Percentiles rank a stretch among this genome's conserved stretches.
Evolutionary conservation across 2,888 invertebrate genomes (phyloP).

Genomic region (Orchestes rusci): DNA sequence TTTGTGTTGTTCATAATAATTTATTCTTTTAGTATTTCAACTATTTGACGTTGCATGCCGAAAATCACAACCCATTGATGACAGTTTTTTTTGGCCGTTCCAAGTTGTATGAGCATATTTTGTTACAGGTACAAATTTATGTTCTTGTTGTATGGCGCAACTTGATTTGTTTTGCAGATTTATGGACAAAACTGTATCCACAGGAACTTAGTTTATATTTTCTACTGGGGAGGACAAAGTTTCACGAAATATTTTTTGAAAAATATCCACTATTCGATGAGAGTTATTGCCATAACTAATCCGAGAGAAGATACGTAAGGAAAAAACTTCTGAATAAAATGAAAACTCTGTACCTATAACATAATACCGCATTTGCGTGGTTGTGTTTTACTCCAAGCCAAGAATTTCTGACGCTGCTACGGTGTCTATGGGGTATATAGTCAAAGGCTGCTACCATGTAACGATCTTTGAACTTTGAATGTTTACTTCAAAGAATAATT

Average conservation of each 20-base stretch:
- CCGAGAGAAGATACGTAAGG: slow-evolving; percentile 54
- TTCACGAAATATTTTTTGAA: slow-evolving; percentile 46
- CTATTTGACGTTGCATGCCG: slow-evolving; percentile 46
- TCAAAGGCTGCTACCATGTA: too few species aligned
- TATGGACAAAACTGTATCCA: slow-evolving; percentile 51
- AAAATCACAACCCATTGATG: slow-evolving; percentile 46
- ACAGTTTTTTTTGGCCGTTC: slow-evolving; percentile 52
- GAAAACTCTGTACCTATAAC: too few species aligned
- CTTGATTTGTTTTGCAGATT: slow-evolving; percentile 36
- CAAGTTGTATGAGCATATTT: slow-evolving; percentile 49
- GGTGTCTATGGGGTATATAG: too few species aligned
- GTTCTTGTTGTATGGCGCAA: too few species aligned
- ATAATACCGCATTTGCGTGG: too few species aligned
- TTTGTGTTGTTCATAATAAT: neutral
- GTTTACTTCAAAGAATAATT: too few species aligned
- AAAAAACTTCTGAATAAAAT: too few species aligned
- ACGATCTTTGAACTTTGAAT: too few species aligned
- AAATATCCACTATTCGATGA: slow-evolving; percentile 51
- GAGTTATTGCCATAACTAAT: slow-evolving; percentile 58
- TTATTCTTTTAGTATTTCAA: slow-evolving; percentile 46
- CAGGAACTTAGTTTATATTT: slow-evolving; percentile 57
- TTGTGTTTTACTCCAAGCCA: too few species aligned
- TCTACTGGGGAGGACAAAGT: slow-evolving; percentile 56
- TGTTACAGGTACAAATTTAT: slow-evolving; percentile 49
- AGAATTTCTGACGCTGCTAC: too few species aligned